Percentiles rank a stretch among this genome's conserved stretches.
These are phyloP conservation scores for Sesamia inferens DNA, from an alignment of 2,888 invertebrate species.

Conservation along the genomic window DNA sequence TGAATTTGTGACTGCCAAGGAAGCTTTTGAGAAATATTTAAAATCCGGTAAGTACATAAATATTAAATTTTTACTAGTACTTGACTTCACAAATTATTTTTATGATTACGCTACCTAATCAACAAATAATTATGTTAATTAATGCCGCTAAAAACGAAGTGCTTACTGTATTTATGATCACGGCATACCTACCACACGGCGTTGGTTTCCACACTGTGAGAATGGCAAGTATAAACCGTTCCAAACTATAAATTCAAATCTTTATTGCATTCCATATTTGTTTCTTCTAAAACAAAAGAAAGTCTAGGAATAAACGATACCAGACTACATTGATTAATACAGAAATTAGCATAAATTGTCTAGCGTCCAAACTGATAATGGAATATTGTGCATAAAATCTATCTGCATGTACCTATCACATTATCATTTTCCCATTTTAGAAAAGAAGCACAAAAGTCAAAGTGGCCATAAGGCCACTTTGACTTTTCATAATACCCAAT, in stretches of 20 bases:
- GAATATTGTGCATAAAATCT: not conserved
- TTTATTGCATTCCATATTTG: too few relatives aligned
- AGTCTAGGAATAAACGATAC: not conserved
- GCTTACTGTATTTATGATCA: not conserved
- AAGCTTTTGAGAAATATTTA: conserved; percentile 93
- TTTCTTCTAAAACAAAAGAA: conserved; percentile 1
- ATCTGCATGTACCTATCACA: too few relatives aligned
- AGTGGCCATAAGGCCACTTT: too few relatives aligned
- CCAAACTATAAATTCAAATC: not conserved
- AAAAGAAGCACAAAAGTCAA: too few relatives aligned
- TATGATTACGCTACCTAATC: not conserved
- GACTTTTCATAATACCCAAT: too few relatives aligned
- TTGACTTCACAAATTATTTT: fast-evolving
- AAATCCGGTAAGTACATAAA: conserved; percentile 92
- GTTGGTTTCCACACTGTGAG: not conserved
- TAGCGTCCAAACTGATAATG: too few relatives aligned
- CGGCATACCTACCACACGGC: not conserved
- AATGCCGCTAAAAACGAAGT: not conserved
- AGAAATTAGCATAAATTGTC: too few relatives aligned
- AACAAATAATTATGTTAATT: conserved; percentile 11
- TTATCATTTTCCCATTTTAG: too few relatives aligned
- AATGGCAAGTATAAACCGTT: not conserved
- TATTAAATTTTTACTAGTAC: not conserved
- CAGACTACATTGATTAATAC: not conserved
- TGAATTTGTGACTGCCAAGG: conserved; percentile 92